Percentiles rank a stretch among this genome's conserved stretches.
phyloP scores from a whole-genome alignment of 1,140 invertebrate genomes.

The Bombus cullumanus region DNA sequence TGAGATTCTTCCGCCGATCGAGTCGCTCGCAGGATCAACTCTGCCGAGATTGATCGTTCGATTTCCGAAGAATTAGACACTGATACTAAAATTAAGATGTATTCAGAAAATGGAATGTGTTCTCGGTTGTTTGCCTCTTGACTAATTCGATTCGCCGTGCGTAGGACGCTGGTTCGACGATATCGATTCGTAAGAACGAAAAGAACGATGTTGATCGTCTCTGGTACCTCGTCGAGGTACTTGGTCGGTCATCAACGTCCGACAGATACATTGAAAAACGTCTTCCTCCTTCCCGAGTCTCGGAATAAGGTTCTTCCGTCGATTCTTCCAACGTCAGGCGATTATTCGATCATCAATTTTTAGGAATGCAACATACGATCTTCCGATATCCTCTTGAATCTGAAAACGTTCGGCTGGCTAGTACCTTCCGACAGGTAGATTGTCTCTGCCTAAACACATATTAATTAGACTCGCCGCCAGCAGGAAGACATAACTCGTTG shows the following conservation, averaged over 20 bases:
- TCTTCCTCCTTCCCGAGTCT: too few species aligned
- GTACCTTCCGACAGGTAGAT: conserved; percentile 40
- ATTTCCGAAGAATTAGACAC: background rate
- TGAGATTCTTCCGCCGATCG: background rate
- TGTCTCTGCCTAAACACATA: conserved; percentile 77
- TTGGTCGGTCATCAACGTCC: too few species aligned
- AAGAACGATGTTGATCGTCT: too few species aligned
- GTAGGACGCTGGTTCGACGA: background rate
- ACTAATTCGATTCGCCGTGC: background rate
- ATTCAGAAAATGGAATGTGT: too few species aligned
- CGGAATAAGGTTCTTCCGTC: too few species aligned
- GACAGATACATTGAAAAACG: too few species aligned
- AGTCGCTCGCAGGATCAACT: background rate
- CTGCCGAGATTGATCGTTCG: background rate
- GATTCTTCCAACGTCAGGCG: too few species aligned
- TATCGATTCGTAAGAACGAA: background rate
- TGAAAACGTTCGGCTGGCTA: background rate
- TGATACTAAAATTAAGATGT: too few species aligned
- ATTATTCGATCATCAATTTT: too few species aligned
- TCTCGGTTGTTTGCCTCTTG: too few species aligned
- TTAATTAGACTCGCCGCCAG: conserved; percentile 72
- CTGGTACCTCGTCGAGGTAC: background rate
- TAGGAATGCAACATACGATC: too few species aligned
- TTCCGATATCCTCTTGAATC: too few species aligned
- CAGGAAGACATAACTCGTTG: conserved; percentile 78